phyloP scores from a whole-genome alignment of 92 coral and sea anemone species.

The Epizoanthus scotinus region DNA sequence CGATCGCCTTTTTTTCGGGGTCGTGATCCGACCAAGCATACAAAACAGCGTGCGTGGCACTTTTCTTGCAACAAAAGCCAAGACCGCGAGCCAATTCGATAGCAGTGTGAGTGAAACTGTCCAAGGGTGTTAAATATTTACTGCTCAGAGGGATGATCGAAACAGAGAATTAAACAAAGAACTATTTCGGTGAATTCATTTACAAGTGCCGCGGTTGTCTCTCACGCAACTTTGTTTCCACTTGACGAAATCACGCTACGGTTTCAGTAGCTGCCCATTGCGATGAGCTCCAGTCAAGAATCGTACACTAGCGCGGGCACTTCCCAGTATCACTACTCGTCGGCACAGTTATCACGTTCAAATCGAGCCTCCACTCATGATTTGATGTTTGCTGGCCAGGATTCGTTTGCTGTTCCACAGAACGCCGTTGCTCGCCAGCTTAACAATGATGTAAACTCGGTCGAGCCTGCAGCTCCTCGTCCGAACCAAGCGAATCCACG shows the following conservation, averaged over 20 bases:
- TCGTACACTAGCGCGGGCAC: constrained; percentile 66
- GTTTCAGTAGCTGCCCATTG: constrained; percentile 51
- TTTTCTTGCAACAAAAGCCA: constrained; percentile 8
- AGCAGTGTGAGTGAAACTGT: constrained; percentile 55
- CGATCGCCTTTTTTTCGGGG: constrained; percentile 44
- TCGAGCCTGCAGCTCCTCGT: constrained; percentile 67
- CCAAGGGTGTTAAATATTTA: constrained; percentile 64
- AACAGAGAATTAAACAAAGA: constrained; percentile 83
- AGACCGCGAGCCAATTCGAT: constrained; percentile 29
- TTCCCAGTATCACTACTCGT: constrained; percentile 72
- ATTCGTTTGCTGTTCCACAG: constrained; percentile 61
- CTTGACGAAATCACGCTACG: constrained; percentile 60
- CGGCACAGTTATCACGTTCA: constrained; percentile 80
- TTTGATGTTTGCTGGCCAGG: constrained; percentile 78
- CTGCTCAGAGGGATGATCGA: constrained; percentile 67
- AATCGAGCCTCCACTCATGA: constrained; percentile 85
- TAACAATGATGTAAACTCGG: constrained; percentile 65
- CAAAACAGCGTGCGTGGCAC: constrained; percentile 22
- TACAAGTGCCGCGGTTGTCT: constrained; percentile 61
- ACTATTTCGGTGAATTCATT: constrained; percentile 78
- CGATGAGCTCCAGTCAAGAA: constrained; percentile 85
- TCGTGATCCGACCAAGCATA: constrained; percentile 35
- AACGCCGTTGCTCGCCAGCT: constrained; percentile 73
- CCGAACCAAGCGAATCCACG: constrained; percentile 45
- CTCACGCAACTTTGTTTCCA: constrained; percentile 86